Base-by-base conservation (phyloP, 2,888 invertebrate genomes). In the Cylloceria caligata region DNA sequence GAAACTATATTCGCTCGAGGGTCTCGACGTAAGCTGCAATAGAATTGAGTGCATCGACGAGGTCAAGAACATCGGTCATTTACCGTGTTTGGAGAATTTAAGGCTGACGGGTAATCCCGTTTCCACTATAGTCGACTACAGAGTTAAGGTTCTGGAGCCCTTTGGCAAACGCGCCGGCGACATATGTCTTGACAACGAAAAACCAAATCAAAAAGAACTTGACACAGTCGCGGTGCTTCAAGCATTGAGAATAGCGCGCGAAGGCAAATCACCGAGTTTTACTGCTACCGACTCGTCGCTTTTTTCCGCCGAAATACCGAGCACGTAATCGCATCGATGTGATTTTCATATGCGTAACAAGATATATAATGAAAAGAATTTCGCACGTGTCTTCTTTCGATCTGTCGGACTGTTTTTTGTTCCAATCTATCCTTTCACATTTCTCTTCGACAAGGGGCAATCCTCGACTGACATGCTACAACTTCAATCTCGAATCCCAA, bases 151-250 rank as follows among this genome's bases (percentile, higher is more conserved):
- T 2, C 94, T 99, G 85, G 97, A 98, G 88, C 95, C 97, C 87
- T 98, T 99, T 90, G 96, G 97, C 65, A 95, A 95, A 60, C 94
- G 98, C 84, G 97, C 97, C 87, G 93, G 95, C 13, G 97, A 98
- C 91, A 95, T 99, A 45, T 96, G 95, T 89, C 93, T 99, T 80
- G 99, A 99, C 90, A 97, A 97, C 90, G 97, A 97, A 89, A 96
- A 95, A 85, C 96, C 98, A 0, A 96, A 97, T 11, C 96, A 96
- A 89, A 96, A 96, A 86, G 99, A 99, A 92, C 92, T 98, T 86
- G 99, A 99, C 89, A 98, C 97, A 2, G 98, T 98, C 0, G 95
- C 97, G 47, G 97, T 99, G 45, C 93, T 98, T 83, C 96, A 98
- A 91, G 99, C 99, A 0, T 94, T 99, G 82, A 95, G 97, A 87